Conservation (phyloP, 2,888 invertebrate genomes). For the Chymomyza caudatula region DNA sequence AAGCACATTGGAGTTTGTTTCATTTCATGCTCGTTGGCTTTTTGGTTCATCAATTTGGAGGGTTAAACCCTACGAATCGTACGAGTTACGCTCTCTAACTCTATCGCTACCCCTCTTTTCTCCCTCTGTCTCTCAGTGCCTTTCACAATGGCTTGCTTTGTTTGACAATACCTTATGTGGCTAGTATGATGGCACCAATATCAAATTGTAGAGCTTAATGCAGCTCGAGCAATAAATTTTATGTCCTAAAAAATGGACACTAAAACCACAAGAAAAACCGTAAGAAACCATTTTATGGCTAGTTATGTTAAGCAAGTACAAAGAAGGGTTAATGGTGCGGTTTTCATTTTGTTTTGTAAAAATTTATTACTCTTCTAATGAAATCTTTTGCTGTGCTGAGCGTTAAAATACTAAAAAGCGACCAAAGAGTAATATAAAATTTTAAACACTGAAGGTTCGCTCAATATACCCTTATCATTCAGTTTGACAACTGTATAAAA, state of each 20-base stretch:
- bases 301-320: constrained; percentile 47
- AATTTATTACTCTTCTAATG: constrained; percentile 65
- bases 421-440: background rate
- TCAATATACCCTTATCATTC: background rate
- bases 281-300: constrained; percentile 29
- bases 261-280: background rate
- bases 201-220: background rate
- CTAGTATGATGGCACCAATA: background rate
- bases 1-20: constrained; percentile 47
- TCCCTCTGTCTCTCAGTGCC: background rate
- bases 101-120: no score
- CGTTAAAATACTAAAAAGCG: background rate
- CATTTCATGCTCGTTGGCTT: constrained; percentile 72
- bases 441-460: background rate
- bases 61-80: background rate
- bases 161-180: background rate
- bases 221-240: background rate
- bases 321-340: constrained; percentile 58
- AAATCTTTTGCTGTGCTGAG: constrained; percentile 29
- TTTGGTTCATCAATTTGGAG: constrained; percentile 68
- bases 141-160: background rate
- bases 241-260: background rate
- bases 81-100: background rate
- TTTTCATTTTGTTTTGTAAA: background rate
- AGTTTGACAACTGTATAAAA: no score